A percentile compares a stretch with the other conserved stretches of the same genome.
phyloP scores from a whole-genome alignment of 2,888 invertebrate species.

The Plusia festucae region DNA sequence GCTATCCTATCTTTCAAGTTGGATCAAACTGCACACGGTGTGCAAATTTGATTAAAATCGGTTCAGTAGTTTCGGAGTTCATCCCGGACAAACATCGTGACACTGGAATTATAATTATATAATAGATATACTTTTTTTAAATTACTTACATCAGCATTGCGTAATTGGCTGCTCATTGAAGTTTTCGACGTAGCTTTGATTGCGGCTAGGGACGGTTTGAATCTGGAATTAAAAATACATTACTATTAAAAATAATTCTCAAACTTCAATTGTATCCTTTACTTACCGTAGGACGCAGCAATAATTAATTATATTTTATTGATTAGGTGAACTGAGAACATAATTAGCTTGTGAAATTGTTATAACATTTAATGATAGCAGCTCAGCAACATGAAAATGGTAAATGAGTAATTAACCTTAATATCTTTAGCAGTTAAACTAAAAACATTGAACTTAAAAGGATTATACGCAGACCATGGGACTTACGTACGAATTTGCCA shows the following conservation, averaged over 20 bases:
- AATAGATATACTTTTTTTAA: not conserved
- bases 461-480: too few relatives aligned
- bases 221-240: slow-evolving; percentile 79
- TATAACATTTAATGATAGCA: not conserved
- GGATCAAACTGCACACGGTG: too few relatives aligned
- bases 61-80: too few relatives aligned
- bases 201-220: slow-evolving; percentile 95
- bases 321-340: not conserved
- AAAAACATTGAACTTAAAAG: too few relatives aligned
- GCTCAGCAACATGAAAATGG: not conserved
- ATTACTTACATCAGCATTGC: slow-evolving; percentile 90
- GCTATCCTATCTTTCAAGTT: too few relatives aligned
- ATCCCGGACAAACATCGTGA: too few relatives aligned
- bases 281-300: not conserved
- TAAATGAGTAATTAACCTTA: not conserved
- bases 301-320: not conserved
- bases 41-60: too few relatives aligned
- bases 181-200: slow-evolving; percentile 94
- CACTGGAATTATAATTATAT: not conserved
- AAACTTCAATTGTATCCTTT: not conserved
- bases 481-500: too few relatives aligned
- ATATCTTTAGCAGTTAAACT: not conserved
- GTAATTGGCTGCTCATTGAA: slow-evolving; percentile 92
- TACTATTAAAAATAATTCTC: not conserved
- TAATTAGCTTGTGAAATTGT: not conserved